These are phyloP conservation scores for Stegodyphus dumicola DNA, from an alignment of 1,140 invertebrate genomes.

Conservation along the genomic window DNA sequence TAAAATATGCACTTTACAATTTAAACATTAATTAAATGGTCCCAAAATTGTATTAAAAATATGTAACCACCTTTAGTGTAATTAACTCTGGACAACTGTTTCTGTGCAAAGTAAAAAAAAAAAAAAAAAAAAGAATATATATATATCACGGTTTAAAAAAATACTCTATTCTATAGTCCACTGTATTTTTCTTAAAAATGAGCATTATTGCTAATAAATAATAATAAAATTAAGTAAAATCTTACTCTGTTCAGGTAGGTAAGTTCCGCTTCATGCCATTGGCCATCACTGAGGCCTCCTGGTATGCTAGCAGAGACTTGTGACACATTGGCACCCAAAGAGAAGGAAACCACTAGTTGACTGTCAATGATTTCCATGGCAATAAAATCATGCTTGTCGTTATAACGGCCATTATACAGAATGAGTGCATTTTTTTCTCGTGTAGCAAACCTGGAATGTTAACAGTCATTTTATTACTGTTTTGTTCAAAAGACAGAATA, in stretches of 20 bases:
- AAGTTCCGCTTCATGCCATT: conserved; percentile 92
- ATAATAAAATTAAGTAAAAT: background rate
- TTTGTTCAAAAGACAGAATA: too few species aligned
- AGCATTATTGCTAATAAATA: too few species aligned
- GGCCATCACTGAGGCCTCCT: conserved; percentile 84
- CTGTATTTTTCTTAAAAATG: too few species aligned
- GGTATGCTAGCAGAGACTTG: conserved; percentile 74
- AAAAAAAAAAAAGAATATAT: too few species aligned
- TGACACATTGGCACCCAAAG: conserved; percentile 81
- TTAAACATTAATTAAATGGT: too few species aligned
- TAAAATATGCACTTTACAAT: too few species aligned
- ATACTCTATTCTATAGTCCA: too few species aligned
- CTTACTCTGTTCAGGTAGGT: conserved; percentile 86
- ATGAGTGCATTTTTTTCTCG: conserved; percentile 84
- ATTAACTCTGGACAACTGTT: too few species aligned
- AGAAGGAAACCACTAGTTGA: conserved; percentile 88
- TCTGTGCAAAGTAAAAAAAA: too few species aligned
- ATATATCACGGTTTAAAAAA: too few species aligned
- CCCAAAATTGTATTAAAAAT: too few species aligned
- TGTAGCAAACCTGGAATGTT: conserved; percentile 80
- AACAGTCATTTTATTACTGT: background rate
- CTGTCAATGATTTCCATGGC: conserved; percentile 85
- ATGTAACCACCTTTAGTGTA: too few species aligned
- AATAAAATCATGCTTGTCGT: conserved; percentile 95
- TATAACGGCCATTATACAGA: conserved; percentile 95